Evolutionary conservation across 1,140 invertebrate genomes (phyloP).

Genomic region (Cataglyphis hispanica): DNA sequence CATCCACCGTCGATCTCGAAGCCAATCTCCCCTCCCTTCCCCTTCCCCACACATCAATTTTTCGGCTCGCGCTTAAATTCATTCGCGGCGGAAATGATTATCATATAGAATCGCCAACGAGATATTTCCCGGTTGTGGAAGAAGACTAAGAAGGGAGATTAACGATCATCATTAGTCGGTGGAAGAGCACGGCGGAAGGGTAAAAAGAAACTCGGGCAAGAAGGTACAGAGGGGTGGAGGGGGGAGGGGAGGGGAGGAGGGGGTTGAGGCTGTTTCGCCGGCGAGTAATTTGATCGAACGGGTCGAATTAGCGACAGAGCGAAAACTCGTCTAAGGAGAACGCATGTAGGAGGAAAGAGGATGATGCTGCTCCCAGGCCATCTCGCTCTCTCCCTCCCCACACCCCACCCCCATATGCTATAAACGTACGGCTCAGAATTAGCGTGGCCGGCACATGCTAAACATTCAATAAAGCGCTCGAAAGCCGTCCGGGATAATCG

Average conservation of each 20-base stretch:
- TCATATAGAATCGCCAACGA: constrained; percentile 56
- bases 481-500: constrained; percentile 84
- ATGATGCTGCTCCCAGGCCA: background rate
- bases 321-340: constrained; percentile 72
- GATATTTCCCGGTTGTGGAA: constrained; percentile 40
- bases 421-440: constrained; percentile 81
- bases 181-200: constrained; percentile 51
- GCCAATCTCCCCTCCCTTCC: background rate
- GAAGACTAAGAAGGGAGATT: constrained; percentile 66
- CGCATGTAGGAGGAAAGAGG: constrained; percentile 70
- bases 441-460: constrained; percentile 84
- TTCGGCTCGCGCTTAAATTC: constrained; percentile 9
- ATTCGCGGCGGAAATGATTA: constrained; percentile 55
- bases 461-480: constrained; percentile 85
- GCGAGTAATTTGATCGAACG: constrained; percentile 73
- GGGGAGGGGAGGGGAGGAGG: background rate
- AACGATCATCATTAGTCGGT: constrained; percentile 67
- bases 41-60: constrained; percentile 5
- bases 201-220: constrained; percentile 46
- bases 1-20: constrained; percentile 47
- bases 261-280: constrained; percentile 56
- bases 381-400: background rate
- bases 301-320: constrained; percentile 73
- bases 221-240: background rate
- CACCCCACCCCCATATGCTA: constrained; percentile 66